phyloP scores from a whole-genome alignment of 2,888 invertebrate species.

The Andrena flavipes region DNA sequence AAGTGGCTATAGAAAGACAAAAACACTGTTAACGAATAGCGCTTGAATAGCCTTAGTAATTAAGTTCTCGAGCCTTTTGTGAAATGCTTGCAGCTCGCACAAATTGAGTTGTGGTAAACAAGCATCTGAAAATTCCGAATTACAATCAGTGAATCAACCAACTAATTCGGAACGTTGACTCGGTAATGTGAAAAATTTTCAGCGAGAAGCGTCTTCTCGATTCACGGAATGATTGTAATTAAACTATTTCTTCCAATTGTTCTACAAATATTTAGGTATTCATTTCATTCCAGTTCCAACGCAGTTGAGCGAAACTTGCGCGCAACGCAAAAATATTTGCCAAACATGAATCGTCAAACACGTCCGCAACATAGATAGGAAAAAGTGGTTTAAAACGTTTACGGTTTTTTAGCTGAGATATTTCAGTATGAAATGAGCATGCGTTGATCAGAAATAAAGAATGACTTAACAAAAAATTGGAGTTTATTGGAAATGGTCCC shows the following conservation, averaged over 20 bases:
- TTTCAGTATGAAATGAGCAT: too few species aligned
- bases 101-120: slow-evolving; percentile 15
- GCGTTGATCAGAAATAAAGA: too few species aligned
- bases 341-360: too few species aligned
- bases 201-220: neutral
- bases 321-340: too few species aligned
- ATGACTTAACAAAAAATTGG: too few species aligned
- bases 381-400: too few species aligned
- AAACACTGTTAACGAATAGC: neutral
- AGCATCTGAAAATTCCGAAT: neutral
- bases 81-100: neutral
- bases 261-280: neutral
- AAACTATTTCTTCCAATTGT: neutral
- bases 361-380: too few species aligned
- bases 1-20: slow-evolving; percentile 1
- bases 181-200: neutral
- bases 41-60: neutral
- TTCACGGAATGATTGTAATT: neutral
- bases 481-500: too few species aligned
- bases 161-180: neutral
- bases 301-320: too few species aligned
- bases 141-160: neutral
- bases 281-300: too few species aligned
- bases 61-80: slow-evolving; percentile 15
- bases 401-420: too few species aligned